Percentiles rank a stretch among this genome's conserved stretches.
Conservation (phyloP, 2,113 vertebrate species). For the Echinops telfairi region DNA sequence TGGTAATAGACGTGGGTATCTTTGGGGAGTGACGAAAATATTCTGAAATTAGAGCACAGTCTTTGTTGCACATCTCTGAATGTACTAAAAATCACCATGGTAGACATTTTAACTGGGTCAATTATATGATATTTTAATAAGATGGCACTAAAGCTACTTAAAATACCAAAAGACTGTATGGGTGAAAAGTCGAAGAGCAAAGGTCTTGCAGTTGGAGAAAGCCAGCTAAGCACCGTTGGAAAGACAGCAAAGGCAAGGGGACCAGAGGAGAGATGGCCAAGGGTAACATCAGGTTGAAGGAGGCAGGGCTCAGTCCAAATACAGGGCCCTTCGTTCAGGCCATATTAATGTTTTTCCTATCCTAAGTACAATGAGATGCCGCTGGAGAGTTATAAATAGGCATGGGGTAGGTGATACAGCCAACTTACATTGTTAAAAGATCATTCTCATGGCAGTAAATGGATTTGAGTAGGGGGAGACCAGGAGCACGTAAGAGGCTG, state of each 20-base stretch:
- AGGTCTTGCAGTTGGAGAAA: background rate
- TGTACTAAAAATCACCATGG: background rate
- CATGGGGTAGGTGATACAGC: background rate
- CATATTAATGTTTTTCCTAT: background rate
- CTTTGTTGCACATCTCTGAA: background rate
- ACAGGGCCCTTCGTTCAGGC: rapidly evolving
- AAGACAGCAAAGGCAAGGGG: background rate
- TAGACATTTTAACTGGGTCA: background rate
- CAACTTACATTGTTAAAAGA: background rate
- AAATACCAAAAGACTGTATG: background rate
- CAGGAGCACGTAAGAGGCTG: too few species aligned
- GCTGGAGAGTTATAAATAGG: background rate
- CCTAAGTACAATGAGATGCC: background rate
- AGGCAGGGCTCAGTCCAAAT: background rate
- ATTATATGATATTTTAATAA: background rate
- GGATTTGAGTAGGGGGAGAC: background rate
- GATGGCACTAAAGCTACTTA: background rate
- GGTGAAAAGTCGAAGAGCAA: background rate
- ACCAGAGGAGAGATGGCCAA: too few species aligned
- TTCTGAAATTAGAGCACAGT: background rate
- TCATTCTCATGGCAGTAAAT: background rate
- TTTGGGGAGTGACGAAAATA: background rate
- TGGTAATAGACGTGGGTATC: background rate
- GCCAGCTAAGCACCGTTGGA: rapidly evolving
- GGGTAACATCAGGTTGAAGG: too few species aligned